Percentiles rank a stretch among this genome's conserved stretches.
Conservation (phyloP, 2,888 invertebrate genomes). For the Drosophila macrospina region DNA sequence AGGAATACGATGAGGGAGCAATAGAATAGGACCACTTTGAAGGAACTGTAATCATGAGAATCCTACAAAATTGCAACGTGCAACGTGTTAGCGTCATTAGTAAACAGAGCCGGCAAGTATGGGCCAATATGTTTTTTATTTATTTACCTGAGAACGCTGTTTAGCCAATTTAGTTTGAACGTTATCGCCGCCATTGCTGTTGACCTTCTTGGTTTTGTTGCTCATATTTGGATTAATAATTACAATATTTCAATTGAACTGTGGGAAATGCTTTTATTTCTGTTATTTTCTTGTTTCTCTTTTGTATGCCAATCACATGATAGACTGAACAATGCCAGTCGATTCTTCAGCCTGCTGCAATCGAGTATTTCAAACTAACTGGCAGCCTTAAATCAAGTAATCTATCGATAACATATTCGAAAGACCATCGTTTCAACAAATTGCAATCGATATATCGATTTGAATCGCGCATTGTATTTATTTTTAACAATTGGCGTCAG, state of each 20-base stretch:
- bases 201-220: slow-evolving; percentile 60
- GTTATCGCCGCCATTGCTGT: slow-evolving; percentile 30
- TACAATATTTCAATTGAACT: slow-evolving; percentile 13
- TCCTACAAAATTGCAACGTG: slow-evolving; percentile 67
- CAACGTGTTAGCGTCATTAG: slow-evolving; percentile 8
- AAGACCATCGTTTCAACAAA: too few relatives aligned
- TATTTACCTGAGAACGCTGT: slow-evolving; percentile 63
- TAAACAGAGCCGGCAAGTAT: slow-evolving; percentile 46
- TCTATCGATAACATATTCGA: too few relatives aligned
- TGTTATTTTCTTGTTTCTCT: slow-evolving; percentile 39
- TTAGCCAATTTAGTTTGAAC: slow-evolving; percentile 43
- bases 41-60: slow-evolving; percentile 89
- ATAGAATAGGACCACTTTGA: slow-evolving; percentile 91
- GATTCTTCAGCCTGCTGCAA: slow-evolving; percentile 13
- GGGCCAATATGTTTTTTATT: slow-evolving; percentile 1
- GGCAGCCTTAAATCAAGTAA: slow-evolving; percentile 18
- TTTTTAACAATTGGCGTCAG: slow-evolving; percentile 79
- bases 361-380: slow-evolving; percentile 30
- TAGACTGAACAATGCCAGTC: slow-evolving; percentile 28
- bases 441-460: slow-evolving; percentile 6
- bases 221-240: slow-evolving; percentile 49
- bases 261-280: slow-evolving; percentile 22
- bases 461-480: slow-evolving; percentile 54
- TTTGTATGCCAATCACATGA: slow-evolving; percentile 71
- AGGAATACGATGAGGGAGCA: slow-evolving; percentile 91